Conservation (phyloP, 2,113 vertebrate genomes). For the Fregata magnificens region DNA sequence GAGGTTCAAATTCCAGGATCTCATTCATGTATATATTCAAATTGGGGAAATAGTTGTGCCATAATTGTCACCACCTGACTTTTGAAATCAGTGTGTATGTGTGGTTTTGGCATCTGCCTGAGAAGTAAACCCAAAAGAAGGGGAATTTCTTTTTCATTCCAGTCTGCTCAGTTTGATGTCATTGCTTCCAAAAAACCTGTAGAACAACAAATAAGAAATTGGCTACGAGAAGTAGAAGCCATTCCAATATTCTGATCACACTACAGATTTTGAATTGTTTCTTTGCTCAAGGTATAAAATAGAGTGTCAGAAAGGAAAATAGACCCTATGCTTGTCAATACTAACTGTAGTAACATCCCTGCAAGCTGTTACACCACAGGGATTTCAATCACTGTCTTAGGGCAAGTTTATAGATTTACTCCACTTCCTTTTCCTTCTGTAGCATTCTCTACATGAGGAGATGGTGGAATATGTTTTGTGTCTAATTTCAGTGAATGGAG, state of each 20-base stretch:
- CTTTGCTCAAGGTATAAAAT: not conserved
- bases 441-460: not conserved
- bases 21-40: not conserved
- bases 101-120: not conserved
- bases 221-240: not conserved
- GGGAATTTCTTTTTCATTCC: not conserved
- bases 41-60: not conserved
- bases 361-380: not conserved
- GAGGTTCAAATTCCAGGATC: not conserved
- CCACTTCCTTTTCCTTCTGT: not conserved
- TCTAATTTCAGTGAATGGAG: not conserved
- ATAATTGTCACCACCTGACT: not conserved
- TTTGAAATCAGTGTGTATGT: not conserved
- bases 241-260: fast-evolving
- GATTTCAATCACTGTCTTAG: not conserved
- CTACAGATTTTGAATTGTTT: not conserved
- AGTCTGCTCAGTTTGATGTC: not conserved
- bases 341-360: not conserved
- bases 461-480: not conserved
- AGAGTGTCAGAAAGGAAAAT: not conserved
- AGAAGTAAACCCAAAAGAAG: not conserved
- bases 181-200: not conserved
- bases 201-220: not conserved
- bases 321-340: not conserved
- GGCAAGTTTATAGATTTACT: not conserved